These are phyloP conservation scores for Myotis pilosus DNA, from an alignment of 2,797 vertebrate species.

Conservation along the genomic window DNA sequence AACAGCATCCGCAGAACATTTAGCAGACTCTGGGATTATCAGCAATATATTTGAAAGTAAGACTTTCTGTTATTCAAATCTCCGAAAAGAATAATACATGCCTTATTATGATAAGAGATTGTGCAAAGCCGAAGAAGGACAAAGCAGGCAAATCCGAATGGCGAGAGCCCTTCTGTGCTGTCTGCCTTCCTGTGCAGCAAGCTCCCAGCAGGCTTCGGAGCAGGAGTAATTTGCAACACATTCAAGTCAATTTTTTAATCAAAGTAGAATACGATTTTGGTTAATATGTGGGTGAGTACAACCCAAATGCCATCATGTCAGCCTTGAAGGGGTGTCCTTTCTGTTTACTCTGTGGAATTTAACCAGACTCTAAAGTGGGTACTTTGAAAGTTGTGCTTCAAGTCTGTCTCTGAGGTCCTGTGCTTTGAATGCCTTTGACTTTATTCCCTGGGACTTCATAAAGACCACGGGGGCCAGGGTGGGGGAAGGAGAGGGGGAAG, in stretches of 20 bases:
- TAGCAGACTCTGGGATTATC: conserved; percentile 53
- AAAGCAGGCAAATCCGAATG: conserved; percentile 67
- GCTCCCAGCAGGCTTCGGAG: conserved; percentile 44
- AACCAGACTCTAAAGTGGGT: conserved; percentile 14
- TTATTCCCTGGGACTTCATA: neutral
- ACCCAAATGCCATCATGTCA: conserved; percentile 53
- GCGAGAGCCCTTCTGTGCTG: conserved; percentile 66
- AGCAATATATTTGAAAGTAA: conserved; percentile 51
- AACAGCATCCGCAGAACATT: conserved; percentile 58
- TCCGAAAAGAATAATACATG: conserved; percentile 65
- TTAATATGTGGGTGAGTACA: conserved; percentile 28
- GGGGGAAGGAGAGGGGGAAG: neutral
- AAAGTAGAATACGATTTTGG: conserved; percentile 50
- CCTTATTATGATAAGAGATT: conserved; percentile 72
- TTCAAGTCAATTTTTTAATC: conserved; percentile 55
- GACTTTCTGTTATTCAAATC: conserved; percentile 68
- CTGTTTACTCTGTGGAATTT: conserved; percentile 30
- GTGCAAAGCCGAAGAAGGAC: conserved; percentile 64
- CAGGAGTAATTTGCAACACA: conserved; percentile 52
- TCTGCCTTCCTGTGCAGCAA: neutral
- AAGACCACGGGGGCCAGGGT: neutral
- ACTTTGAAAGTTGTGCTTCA: neutral
- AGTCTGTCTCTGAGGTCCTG: neutral
- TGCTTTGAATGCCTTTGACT: conserved; percentile 19
- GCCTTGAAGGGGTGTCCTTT: neutral